Percentiles rank a stretch among this genome's conserved stretches.
These are phyloP conservation scores for Hephaestus fuliginosus DNA, from an alignment of 2,797 vertebrate genomes.

Conservation along the genomic window DNA sequence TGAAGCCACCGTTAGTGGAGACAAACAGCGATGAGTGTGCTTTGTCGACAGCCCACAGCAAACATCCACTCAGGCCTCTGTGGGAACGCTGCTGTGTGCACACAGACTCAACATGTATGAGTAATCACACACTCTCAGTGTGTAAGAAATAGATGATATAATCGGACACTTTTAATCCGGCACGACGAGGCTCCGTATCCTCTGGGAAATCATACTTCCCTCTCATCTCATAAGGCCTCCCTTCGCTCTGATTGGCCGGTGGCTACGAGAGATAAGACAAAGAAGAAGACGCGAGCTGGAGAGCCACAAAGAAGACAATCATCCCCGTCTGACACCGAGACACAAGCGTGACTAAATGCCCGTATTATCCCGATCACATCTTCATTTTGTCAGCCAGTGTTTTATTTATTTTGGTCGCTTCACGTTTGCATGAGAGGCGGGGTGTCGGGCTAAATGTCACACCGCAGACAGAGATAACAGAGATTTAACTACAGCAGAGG, in stretches of 20 bases:
- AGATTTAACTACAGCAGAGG: constrained; percentile 10
- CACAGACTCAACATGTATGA: constrained; percentile 7
- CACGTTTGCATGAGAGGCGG: constrained; percentile 46
- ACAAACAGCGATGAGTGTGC: constrained; percentile 8
- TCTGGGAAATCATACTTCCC: constrained; percentile 17
- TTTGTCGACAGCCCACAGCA: constrained; percentile 16
- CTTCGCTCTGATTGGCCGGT: constrained; percentile 18
- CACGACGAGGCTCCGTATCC: constrained; percentile 25
- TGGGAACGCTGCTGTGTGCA: neutral
- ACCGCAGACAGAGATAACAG: neutral
- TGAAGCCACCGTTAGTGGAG: neutral
- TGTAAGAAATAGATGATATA: neutral
- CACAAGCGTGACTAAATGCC: constrained; percentile 42
- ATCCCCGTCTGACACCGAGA: constrained; percentile 19
- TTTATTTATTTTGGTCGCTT: constrained; percentile 57
- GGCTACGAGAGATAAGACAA: constrained; percentile 33
- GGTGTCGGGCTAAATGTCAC: constrained; percentile 39
- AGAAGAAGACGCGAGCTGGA: constrained; percentile 8
- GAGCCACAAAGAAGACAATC: constrained; percentile 23
- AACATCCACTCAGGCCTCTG: constrained; percentile 19
- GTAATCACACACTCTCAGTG: constrained; percentile 9
- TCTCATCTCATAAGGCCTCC: neutral
- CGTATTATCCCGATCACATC: constrained; percentile 53
- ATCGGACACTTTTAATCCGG: constrained; percentile 47
- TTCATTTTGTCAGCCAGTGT: constrained; percentile 32